A percentile compares a stretch with the other conserved stretches of the same genome.
Conservation (phyloP, 2,888 invertebrate genomes). For the Plutella xylostella region DNA sequence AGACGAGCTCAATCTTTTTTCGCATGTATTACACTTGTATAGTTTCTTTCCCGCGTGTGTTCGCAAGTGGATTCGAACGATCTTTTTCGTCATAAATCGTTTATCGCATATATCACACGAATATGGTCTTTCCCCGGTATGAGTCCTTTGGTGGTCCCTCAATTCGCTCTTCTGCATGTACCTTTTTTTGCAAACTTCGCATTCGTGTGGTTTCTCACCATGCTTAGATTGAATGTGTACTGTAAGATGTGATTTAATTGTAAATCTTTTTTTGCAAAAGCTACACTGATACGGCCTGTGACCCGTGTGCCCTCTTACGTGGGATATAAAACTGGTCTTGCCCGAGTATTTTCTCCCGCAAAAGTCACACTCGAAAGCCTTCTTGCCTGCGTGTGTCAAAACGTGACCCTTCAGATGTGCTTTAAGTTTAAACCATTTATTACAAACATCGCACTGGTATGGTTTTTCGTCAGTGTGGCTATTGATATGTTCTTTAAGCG, state of each 20-base stretch:
- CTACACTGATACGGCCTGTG: not conserved
- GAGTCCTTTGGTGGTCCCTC: not conserved
- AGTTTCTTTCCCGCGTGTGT: not conserved
- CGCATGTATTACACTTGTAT: not conserved
- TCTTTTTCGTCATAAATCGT: not conserved
- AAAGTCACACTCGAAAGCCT: too few species aligned
- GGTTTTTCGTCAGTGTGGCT: conserved; percentile 36
- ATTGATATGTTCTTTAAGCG: conserved; percentile 45
- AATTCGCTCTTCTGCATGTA: not conserved
- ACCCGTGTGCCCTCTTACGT: not conserved
- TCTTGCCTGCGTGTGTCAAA: not conserved
- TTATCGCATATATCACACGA: not conserved
- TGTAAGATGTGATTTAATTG: not conserved
- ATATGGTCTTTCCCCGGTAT: not conserved
- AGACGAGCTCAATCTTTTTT: not conserved
- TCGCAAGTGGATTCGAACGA: not conserved
- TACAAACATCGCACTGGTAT: not conserved
- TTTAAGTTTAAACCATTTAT: not conserved
- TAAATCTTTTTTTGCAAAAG: not conserved
- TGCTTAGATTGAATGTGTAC: not conserved
- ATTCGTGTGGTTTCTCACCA: not conserved
- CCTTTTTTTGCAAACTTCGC: not conserved
- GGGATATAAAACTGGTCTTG: too few species aligned
- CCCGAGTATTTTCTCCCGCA: too few species aligned
- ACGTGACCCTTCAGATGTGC: not conserved